Evolutionary conservation across 2,797 vertebrate genomes (phyloP).

Genomic region (Strix occidentalis): DNA sequence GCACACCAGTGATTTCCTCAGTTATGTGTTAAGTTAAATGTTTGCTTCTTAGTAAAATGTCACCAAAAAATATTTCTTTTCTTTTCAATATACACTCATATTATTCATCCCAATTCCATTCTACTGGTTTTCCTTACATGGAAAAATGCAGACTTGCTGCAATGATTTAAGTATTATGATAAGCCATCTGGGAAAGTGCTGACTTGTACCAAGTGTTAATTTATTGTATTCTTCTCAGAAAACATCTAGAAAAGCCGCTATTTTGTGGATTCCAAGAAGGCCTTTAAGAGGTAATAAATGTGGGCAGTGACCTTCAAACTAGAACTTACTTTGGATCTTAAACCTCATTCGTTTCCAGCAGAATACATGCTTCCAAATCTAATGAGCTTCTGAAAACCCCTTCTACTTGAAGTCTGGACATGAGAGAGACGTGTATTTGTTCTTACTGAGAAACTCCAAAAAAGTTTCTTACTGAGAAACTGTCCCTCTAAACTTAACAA

Average conservation of each 20-base stretch:
- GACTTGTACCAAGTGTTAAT: not conserved
- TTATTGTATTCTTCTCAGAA: not conserved
- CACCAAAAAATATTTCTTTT: not conserved
- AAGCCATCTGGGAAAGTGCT: not conserved
- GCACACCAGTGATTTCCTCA: not conserved
- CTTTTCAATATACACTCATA: not conserved
- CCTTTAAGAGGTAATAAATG: not conserved
- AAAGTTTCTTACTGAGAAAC: not conserved
- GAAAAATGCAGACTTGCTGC: not conserved
- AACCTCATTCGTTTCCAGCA: not conserved
- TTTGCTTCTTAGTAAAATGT: not conserved
- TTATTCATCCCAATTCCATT: not conserved
- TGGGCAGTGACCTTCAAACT: not conserved
- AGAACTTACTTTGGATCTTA: not conserved
- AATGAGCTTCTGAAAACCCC: not conserved
- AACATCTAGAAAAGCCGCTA: not conserved
- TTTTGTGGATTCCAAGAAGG: not conserved
- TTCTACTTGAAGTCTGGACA: not conserved
- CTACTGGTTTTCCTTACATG: not conserved
- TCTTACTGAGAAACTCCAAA: not conserved
- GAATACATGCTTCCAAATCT: not conserved
- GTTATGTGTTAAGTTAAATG: not conserved
- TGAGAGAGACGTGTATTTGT: not conserved
- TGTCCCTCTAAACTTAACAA: not conserved
- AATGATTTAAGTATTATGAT: not conserved